Evolutionary conservation across 2,888 invertebrate species (phyloP), one percentile per base, ranked within the genome.

Genomic region (Diaprepes abbreviatus): DNA sequence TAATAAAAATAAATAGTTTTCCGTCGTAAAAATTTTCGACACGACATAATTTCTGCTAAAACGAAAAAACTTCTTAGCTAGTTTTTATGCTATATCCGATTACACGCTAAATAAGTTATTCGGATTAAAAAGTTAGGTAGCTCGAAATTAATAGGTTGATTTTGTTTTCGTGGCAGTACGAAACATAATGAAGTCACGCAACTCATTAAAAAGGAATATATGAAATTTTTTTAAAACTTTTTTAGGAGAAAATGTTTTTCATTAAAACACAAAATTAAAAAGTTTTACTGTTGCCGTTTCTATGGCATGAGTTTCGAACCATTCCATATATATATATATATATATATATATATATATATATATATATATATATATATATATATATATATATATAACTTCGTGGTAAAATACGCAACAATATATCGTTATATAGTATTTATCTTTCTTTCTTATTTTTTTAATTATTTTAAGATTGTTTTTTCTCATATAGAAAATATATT

Each of bases 101-200:
- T 21, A 43, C 43, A 43, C 43, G 43, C 43, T 43, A 43, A 43
- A 43, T 43, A 19, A 43, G 19, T 43, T 21, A 43, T 43, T 43
- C 21, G 21, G 21, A 43, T 43, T 43, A 21, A 43, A 40, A 43
- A 43, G 43, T 43, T 21, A 14, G 43, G 10, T 43, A 12, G 43
- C 6, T 21, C 19, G 10, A 43, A 21, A 21, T 19, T 43, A 43
- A 43, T 43, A 43, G 43, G 43, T 21, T 21, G 21, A n/a, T 21
- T 43, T 43, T 43, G 17, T 16, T 40, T 40, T 17, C 16, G 17
- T 43, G 43, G 17, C 19, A 19, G 5, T 19, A 17, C 17, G 1
- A 14, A 21, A 43, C 10, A 10, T 43, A 43, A 43, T 43, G 43
- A n/a, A 43, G 43, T 43, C 43, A 43, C 43, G 43, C 19, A 43